These are phyloP conservation scores for Mycetomoellerius zeteki DNA, from an alignment of 1,140 invertebrate genomes.

Conservation along the genomic window DNA sequence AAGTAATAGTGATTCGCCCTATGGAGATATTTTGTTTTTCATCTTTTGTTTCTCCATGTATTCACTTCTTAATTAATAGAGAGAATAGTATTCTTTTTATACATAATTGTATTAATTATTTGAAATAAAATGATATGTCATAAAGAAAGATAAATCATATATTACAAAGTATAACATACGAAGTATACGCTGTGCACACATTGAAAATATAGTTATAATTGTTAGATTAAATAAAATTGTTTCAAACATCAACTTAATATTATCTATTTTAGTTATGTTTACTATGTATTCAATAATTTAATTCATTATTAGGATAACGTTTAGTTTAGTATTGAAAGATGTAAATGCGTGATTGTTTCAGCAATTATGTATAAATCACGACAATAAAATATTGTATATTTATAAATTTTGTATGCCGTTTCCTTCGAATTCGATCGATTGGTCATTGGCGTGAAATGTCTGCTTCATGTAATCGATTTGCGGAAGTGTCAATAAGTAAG, in stretches of 20 bases:
- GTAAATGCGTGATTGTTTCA: too few relatives aligned
- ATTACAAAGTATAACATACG: not conserved
- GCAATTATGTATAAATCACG: constrained; percentile 3
- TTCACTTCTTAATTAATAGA: not conserved
- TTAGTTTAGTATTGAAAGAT: not conserved
- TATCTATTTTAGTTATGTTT: not conserved
- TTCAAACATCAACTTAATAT: not conserved
- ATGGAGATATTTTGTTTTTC: not conserved
- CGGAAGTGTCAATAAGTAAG: constrained; percentile 75
- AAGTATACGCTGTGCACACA: not conserved
- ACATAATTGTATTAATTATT: not conserved
- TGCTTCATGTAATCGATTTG: constrained; percentile 73
- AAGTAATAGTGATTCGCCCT: constrained; percentile 28
- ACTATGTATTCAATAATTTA: not conserved
- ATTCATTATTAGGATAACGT: not conserved
- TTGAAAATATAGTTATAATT: not conserved
- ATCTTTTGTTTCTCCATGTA: not conserved
- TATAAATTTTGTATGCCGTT: constrained; percentile 15
- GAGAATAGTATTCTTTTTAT: not conserved
- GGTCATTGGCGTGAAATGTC: not conserved
- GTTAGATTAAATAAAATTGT: not conserved
- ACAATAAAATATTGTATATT: not conserved
- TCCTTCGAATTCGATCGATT: not conserved
- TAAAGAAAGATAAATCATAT: not conserved
- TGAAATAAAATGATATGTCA: not conserved